Percentiles rank a stretch among this genome's conserved stretches.
Evolutionary conservation across 2,113 vertebrate genomes (phyloP).

Genomic region (Lasiurus borealis): DNA sequence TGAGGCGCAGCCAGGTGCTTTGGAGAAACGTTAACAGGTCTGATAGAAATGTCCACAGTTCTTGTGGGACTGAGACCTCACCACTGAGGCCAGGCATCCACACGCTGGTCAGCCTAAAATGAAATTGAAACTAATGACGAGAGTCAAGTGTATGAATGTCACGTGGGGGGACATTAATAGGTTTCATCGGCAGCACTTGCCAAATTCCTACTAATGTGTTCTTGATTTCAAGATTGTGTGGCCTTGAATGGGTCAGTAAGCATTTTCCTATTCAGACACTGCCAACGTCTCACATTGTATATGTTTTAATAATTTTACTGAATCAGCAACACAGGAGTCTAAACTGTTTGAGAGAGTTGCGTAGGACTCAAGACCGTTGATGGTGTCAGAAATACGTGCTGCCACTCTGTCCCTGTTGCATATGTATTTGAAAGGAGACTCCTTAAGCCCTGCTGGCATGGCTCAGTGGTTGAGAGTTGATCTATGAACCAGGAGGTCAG

Average conservation of each 20-base stretch:
- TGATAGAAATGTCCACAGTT: background rate
- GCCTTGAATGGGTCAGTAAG: background rate
- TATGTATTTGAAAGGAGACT: background rate
- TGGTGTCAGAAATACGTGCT: background rate
- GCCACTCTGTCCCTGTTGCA: background rate
- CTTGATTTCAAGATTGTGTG: constrained; percentile 16
- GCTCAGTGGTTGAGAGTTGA: too few relatives aligned
- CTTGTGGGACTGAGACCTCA: background rate
- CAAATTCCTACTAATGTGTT: background rate
- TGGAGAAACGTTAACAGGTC: background rate
- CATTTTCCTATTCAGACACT: background rate
- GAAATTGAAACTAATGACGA: background rate
- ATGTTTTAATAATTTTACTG: constrained; percentile 29
- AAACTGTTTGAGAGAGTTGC: background rate
- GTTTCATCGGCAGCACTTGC: background rate
- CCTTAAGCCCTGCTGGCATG: background rate
- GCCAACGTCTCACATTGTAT: background rate
- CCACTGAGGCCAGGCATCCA: too few relatives aligned
- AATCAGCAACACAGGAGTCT: constrained; percentile 75
- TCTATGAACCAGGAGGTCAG: too few relatives aligned
- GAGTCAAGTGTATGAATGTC: fast-evolving
- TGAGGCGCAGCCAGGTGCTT: background rate
- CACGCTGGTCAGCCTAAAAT: background rate
- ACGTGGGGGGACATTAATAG: fast-evolving
- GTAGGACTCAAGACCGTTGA: constrained; percentile 23